A percentile compares a stretch with the other conserved stretches of the same genome.
phyloP scores from a whole-genome alignment of 2,888 invertebrate genomes.

The Girardia tigrina region DNA sequence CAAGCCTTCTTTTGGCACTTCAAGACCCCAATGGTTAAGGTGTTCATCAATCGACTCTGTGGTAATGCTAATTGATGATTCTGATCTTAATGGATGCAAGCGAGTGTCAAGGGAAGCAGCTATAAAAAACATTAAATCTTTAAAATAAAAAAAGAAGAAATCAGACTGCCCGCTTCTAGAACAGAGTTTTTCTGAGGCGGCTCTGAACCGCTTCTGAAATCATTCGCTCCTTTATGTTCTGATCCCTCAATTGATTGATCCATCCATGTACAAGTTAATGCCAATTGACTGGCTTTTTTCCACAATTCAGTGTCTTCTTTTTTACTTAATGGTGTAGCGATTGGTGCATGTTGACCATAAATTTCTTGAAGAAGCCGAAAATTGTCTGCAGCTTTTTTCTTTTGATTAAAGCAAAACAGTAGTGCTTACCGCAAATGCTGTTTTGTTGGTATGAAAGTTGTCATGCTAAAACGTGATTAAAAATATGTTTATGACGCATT shows the following conservation, averaged over 20 bases:
- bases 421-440: too few relatives aligned
- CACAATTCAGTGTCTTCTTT: slow-evolving; percentile 63
- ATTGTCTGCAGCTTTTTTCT: too few relatives aligned
- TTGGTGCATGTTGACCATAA: too few relatives aligned
- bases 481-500: too few relatives aligned
- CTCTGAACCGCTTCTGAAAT: neutral
- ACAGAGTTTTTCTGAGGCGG: neutral
- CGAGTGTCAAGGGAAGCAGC: neutral
- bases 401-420: too few relatives aligned
- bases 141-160: neutral
- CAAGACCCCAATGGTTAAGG: neutral
- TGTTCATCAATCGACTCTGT: neutral
- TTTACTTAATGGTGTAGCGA: too few relatives aligned
- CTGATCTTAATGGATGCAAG: neutral
- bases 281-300: neutral
- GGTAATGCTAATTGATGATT: neutral
- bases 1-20: slow-evolving; percentile 64
- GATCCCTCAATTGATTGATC: neutral
- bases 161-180: neutral
- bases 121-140: too few relatives aligned
- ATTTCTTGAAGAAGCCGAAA: too few relatives aligned
- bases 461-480: too few relatives aligned
- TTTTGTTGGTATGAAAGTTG: too few relatives aligned
- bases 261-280: neutral
- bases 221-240: neutral